Conservation (phyloP, 2,888 invertebrate species). For the Epirrita christyi region DNA sequence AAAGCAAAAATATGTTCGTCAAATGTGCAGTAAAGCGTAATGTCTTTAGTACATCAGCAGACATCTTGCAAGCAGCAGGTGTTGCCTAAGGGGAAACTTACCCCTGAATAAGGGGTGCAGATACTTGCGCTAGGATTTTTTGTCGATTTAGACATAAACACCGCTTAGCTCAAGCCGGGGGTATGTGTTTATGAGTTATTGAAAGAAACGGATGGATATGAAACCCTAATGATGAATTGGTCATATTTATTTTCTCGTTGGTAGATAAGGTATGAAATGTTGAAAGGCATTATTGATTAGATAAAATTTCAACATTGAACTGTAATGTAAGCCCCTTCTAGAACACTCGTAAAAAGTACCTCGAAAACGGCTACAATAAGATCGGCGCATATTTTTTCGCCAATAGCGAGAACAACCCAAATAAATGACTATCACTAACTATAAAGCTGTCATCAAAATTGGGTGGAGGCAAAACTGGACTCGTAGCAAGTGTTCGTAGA, state of each 20-base stretch:
- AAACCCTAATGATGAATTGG: slow-evolving; percentile 27
- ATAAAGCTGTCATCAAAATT: too few species aligned
- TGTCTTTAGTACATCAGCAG: slow-evolving; percentile 58
- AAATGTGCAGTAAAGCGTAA: slow-evolving; percentile 40
- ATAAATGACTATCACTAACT: neutral
- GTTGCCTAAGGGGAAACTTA: slow-evolving; percentile 49
- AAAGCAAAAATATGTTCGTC: slow-evolving; percentile 8
- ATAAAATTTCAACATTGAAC: too few species aligned
- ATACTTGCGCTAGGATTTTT: slow-evolving; percentile 58
- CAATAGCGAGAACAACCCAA: too few species aligned
- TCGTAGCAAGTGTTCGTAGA: slow-evolving; percentile 8
- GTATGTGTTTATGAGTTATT: slow-evolving; percentile 48
- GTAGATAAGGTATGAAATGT: too few species aligned
- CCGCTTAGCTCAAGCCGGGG: slow-evolving; percentile 54
- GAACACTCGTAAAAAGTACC: neutral
- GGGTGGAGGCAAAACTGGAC: neutral
- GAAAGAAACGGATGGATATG: slow-evolving; percentile 35
- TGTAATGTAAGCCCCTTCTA: too few species aligned
- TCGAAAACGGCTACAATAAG: too few species aligned
- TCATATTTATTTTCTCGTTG: slow-evolving; percentile 9
- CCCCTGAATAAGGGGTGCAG: slow-evolving; percentile 44
- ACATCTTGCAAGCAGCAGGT: slow-evolving; percentile 63
- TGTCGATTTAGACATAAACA: slow-evolving; percentile 73
- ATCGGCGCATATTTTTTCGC: too few species aligned
- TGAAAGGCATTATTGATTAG: too few species aligned